Evolutionary conservation across 2,888 invertebrate species (phyloP).

Genomic region (Micropterix aruncella): DNA sequence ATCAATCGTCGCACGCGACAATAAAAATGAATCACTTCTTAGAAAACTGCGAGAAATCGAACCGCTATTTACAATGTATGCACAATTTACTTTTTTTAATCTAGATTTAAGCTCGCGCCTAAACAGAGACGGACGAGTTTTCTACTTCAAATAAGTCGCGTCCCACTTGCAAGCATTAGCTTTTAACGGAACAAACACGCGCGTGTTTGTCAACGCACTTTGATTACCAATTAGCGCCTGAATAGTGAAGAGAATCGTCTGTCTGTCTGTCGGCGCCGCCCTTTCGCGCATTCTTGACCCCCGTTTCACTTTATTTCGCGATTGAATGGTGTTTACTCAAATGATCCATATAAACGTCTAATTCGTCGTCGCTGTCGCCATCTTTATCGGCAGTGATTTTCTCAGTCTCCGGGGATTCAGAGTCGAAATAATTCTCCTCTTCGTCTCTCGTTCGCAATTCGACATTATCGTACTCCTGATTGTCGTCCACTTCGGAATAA

Average conservation of each 20-base stretch:
- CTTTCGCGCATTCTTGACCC: too few species aligned
- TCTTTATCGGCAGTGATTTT: conserved; percentile 20
- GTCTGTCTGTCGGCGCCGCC: neutral
- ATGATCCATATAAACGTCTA: conserved; percentile 60
- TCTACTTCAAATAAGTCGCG: neutral
- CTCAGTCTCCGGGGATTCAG: conserved; percentile 52
- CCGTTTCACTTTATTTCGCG: conserved; percentile 15
- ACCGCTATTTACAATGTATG: too few species aligned
- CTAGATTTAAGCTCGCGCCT: too few species aligned
- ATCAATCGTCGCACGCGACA: too few species aligned
- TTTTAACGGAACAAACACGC: too few species aligned
- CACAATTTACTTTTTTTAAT: too few species aligned
- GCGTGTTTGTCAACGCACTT: neutral
- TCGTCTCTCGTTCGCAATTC: conserved; percentile 64
- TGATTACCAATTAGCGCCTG: neutral
- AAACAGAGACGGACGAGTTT: too few species aligned
- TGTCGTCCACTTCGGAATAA: conserved; percentile 67
- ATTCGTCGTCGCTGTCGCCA: conserved; percentile 41
- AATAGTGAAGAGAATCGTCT: too few species aligned
- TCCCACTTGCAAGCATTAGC: neutral
- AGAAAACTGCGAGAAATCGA: too few species aligned
- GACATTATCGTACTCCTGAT: conserved; percentile 65
- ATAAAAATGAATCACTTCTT: too few species aligned
- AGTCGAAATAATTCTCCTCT: conserved; percentile 86
- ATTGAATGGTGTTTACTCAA: conserved; percentile 25